Base-by-base conservation (phyloP, 2,888 invertebrate species). In the Terebella lapidaria region DNA sequence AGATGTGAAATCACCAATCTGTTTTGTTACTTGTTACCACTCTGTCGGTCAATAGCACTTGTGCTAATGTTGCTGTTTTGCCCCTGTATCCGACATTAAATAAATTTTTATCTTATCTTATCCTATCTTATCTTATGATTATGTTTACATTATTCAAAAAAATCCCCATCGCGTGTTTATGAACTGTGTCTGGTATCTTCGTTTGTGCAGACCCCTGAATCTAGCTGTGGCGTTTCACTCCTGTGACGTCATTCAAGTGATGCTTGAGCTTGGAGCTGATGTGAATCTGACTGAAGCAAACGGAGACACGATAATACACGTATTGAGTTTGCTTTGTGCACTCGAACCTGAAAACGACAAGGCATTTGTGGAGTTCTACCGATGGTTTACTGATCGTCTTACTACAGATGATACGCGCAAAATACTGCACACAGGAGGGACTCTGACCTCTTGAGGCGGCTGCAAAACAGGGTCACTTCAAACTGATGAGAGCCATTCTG, bases 401-500 rank as follows among this genome's bases (percentile, higher is more conserved):
- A n/a, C 55, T 5, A 18, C 26, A 18, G 22, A 2, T 10, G 1
- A 29, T n/a, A 22, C 25, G 15, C 18, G 1, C 22, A 22, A 5
- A 10, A 29, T 55, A n/a, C 55, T 55, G 30, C 35, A 25, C 3
- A 30, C 35, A 1, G 20, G 25, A 2, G n/a, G 35, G 35, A n/a
- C 35, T 55, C 3, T 25, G 55, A n/a, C 55, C 55, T 20, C 15
- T 55, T 25, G 55, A 55, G n/a, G 22, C 25, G n/a, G 55, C 55
- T 30, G 22, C 29, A 20, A 4, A 55, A 22, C 55, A 35, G 28
- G 55, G 55, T 25, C 25, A 25, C 2, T 20, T 55, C n/a, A 30
- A 4, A 25, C 2, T 55, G 30, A 35, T 55, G 29, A 55, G 22
- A 22, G 29, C 55, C 20, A 55, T 55, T 24, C 35, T 55, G 3